Conservation (phyloP, 2,888 invertebrate genomes). For the Pinctada fucata region DNA sequence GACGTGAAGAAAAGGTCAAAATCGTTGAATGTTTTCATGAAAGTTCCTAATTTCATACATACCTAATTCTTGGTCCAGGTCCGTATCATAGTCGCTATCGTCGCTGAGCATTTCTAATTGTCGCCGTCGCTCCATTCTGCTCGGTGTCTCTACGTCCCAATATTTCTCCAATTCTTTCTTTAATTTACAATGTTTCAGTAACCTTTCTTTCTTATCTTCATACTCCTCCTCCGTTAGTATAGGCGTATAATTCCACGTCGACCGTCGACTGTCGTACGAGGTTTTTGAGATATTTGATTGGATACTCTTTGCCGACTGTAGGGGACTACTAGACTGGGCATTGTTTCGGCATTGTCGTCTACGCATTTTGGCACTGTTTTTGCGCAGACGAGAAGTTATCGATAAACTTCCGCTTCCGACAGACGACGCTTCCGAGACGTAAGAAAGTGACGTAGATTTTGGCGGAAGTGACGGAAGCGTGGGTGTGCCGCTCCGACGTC, state of each 20-base stretch:
- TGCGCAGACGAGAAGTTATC: constrained; percentile 10
- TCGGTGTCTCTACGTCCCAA: constrained; percentile 42
- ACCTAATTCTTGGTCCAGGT: constrained; percentile 49
- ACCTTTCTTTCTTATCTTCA: constrained; percentile 43
- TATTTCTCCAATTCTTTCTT: constrained; percentile 42
- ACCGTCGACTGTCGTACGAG: not conserved
- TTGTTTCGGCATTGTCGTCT: constrained; percentile 15
- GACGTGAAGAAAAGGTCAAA: too few relatives aligned
- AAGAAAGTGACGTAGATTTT: constrained; percentile 17
- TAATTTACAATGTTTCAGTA: constrained; percentile 42
- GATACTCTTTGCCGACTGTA: constrained; percentile 15
- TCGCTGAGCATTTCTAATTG: constrained; percentile 33
- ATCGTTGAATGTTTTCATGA: too few relatives aligned
- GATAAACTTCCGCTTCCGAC: constrained; percentile 26
- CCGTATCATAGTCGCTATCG: constrained; percentile 52
- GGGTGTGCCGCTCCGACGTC: constrained; percentile 7
- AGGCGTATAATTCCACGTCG: not conserved
- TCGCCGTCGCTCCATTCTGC: constrained; percentile 34
- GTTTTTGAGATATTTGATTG: constrained; percentile 10
- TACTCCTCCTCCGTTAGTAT: constrained; percentile 37
- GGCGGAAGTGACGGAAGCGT: constrained; percentile 21
- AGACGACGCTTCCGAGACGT: constrained; percentile 24
- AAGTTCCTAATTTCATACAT: not conserved
- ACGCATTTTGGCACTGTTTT: constrained; percentile 31
- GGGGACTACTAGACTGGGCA: constrained; percentile 15